Evolutionary conservation across 2,888 invertebrate genomes (phyloP), one percentile per base, ranked within the genome.

Genomic region (Nomada lathburiana): DNA sequence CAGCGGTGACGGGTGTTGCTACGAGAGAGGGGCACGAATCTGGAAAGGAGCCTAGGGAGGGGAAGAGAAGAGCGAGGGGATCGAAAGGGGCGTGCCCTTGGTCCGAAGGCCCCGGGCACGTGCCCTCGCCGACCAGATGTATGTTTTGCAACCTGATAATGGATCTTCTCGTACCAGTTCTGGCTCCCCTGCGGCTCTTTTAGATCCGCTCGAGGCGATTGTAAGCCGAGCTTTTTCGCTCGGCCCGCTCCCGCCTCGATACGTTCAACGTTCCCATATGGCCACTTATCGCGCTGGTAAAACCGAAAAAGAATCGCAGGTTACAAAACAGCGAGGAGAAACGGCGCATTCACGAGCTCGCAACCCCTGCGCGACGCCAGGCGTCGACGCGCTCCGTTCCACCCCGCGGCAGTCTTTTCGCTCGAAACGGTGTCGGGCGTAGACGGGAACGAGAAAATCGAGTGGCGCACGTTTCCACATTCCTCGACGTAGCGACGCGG

Each of bases 131-230:
- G 90, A 86, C 91, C 93, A 93, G 93, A 93, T 93, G 93, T 92
- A 92, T 93, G 92, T 92, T 93, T 92, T 92, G 92, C 93, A 92
- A 93, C 92, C 91, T 92, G 93, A 93, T 93, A 93, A 93, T 93
- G 92, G 93, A 92, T 89, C 92, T 88, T 89, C 89, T 89, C 89
- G 87, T 89, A 91, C 89, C 89, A 86, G 88, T 89, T 86, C 87
- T 86, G 84, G 90, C 91, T 90, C 91, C 91, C 91, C 90, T 90
- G 90, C 89, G 89, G 90, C 91, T 91, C 92, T 92, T 92, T 92
- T 90, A 92, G 91, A 92, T 93, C 91, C 91, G 89, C 88, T 90
- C 91, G 88, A 86, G 88, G 88, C 88, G 91, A 92, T 92, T 91
- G 91, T 93, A 91, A 92, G 90, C 91, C 88, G 92, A 92, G 91